Percentiles rank a stretch among this genome's conserved stretches.
Evolutionary conservation across 2,797 vertebrate species (phyloP).

Genomic region (Knipowitschia caucasica): DNA sequence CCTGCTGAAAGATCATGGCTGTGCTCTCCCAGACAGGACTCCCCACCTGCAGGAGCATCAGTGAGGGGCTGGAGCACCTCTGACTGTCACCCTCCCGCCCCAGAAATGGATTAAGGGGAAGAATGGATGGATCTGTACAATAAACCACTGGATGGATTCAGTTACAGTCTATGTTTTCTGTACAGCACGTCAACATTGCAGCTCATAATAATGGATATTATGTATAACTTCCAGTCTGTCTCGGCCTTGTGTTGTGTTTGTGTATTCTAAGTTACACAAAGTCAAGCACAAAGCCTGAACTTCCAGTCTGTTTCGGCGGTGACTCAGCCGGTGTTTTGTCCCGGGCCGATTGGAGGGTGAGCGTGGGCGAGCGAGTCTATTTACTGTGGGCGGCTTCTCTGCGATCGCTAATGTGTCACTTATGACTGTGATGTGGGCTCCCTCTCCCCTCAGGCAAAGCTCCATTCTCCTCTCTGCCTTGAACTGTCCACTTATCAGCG

Average conservation of each 20-base stretch:
- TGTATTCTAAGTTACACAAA: conserved; percentile 17
- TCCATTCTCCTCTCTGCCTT: conserved; percentile 7
- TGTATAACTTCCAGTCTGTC: background rate
- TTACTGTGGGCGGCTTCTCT: conserved; percentile 20
- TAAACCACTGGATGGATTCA: no score
- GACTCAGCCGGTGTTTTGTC: conserved; percentile 42
- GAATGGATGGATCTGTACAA: no score
- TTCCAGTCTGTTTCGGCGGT: conserved; percentile 25
- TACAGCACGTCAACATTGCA: no score
- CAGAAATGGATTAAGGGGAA: no score
- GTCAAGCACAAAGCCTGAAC: conserved; percentile 9
- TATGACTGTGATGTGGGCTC: background rate
- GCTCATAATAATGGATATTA: no score
- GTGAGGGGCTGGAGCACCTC: no score
- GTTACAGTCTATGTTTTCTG: no score
- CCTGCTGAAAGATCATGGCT: no score
- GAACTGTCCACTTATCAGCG: conserved; percentile 9
- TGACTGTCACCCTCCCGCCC: no score
- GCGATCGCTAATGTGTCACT: conserved; percentile 9
- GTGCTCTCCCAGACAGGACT: no score
- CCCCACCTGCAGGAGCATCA: no score
- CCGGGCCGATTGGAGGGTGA: conserved; percentile 36
- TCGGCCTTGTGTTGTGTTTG: conserved; percentile 15
- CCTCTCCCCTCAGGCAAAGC: background rate
- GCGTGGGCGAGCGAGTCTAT: conserved; percentile 20